Evolutionary conservation across 2,888 invertebrate genomes (phyloP), one percentile per base, ranked within the genome.

Genomic region (Diachrysia chrysitis): DNA sequence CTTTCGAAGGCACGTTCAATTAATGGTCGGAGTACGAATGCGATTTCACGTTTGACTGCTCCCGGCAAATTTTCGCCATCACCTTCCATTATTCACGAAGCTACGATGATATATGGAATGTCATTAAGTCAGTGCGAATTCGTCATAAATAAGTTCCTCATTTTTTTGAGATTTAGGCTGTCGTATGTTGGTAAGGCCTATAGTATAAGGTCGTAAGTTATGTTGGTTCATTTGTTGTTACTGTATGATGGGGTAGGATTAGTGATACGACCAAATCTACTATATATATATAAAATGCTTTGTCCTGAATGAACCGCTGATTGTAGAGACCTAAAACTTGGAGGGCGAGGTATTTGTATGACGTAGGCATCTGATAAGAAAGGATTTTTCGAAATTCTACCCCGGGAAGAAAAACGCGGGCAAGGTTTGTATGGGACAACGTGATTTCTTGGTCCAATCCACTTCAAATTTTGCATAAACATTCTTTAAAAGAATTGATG

Each of bases 71-170:
- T 80, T 82, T 76, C 71, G 60, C 73, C 79, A 81, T 85, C 86
- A 83, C 78, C 78, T 79, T 87, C 85, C 89, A 90, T 91, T 90
- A 91, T 90, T 91, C 88, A 89, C 73, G 81, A 82, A 85, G 80
- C 85, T 85, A 87, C 82, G 83, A 88, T 91, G 90, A 92, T 89
- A 85, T 90, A 91, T 91, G 83, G 80, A 81, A 77, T 82, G 83
- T 88, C 89, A 90, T 91, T 89, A 89, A 85, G 87, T 87, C 87
- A 83, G 84, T 85, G 82, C 73, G 83, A 87, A 86, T 87, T 86
- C 80, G 76, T 83, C 81, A 85, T 82, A 85, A 86, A 85, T 79
- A 81, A 82, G 83, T 85, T 82, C 78, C 72, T 82, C 82, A 87
- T 87, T 86, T 87, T 35, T 51, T 46, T 55, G 56, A 35, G 25